A percentile compares a stretch with the other conserved stretches of the same genome.
phyloP scores from a whole-genome alignment of 2,113 vertebrate genomes.

The Chiloscyllium plagiosum region DNA sequence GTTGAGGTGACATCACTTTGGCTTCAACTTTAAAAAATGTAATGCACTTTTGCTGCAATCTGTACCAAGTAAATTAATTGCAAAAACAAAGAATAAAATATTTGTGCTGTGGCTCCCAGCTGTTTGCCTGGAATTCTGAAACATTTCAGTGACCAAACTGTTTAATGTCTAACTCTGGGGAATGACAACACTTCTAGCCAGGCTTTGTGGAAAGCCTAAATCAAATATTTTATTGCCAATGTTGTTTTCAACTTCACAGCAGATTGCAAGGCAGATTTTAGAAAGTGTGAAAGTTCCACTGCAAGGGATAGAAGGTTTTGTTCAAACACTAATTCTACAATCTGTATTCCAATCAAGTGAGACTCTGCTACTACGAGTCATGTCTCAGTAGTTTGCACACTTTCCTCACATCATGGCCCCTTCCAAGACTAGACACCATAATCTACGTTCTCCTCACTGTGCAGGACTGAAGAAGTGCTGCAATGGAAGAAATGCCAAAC shows the following conservation, averaged over 20 bases:
- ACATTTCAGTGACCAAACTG: neutral
- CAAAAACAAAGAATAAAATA: neutral
- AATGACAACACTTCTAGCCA: neutral
- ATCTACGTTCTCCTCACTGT: neutral
- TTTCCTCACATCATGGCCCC: neutral
- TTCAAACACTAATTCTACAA: neutral
- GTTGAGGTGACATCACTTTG: neutral
- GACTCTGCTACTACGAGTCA: neutral
- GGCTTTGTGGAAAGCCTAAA: neutral
- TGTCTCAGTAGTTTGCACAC: neutral
- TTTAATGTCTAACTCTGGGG: neutral
- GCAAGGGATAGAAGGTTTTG: neutral
- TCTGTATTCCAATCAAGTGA: neutral
- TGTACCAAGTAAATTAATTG: neutral
- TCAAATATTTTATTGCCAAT: neutral
- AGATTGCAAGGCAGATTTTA: neutral
- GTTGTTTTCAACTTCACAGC: neutral
- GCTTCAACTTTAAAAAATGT: neutral
- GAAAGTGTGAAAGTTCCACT: too few relatives aligned
- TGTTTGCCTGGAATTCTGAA: neutral
- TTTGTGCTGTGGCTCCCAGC: neutral
- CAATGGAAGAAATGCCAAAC: neutral
- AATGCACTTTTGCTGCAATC: neutral
- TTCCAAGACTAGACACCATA: neutral
- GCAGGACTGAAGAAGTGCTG: neutral